Evolutionary conservation across 1,140 invertebrate genomes (phyloP), one percentile per base, ranked within the genome.

Genomic region (Bombus pascuorum): DNA sequence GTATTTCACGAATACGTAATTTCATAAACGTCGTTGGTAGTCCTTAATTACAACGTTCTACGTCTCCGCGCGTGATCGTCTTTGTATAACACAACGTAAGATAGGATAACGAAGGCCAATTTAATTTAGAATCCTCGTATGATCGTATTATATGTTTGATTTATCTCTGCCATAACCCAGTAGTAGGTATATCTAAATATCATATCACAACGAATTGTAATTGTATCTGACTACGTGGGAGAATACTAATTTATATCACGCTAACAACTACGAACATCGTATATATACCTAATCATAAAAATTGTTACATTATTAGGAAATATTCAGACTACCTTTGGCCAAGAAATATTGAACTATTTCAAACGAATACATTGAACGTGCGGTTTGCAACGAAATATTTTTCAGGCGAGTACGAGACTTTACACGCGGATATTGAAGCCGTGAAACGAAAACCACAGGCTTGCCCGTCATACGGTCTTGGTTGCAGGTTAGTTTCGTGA

Each of bases 401-500:
- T 25, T 28, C 37, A 10, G 1, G 9, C 8, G 1, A 25, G 68
- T 10, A 6, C 1, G n/a, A 68, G 25, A 5, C 25, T 39, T 5
- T 39, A 12, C 10, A 10, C 22, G 37, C 68, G 68, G 34, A 28
- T 34, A 25, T 68, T 9, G 66, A 18, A 9, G 66, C 66, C 18
- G 66, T 37, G 53, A 28, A 77, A 65, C 37, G 75, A 13, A 37
- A 28, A 68, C 37, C 13, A 10, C 22, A 39, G 44, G 32, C 13
- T 44, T 77, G 44, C 70, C 15, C 18, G 70, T 22, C 47, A 22
- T 53, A 53, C 47, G 47, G 47, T 66, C 53, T 57, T 79, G 53
- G 77, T 47, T 72, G 66, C 74, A 88, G 82, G 79, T 88, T 86
- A 87, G 44, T 44, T 65, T 87, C 86, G 42, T 57, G 86, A 90